A percentile compares a stretch with the other conserved stretches of the same genome.
Conservation (phyloP, 2,888 invertebrate species). For the Cheilosia scutellata region DNA sequence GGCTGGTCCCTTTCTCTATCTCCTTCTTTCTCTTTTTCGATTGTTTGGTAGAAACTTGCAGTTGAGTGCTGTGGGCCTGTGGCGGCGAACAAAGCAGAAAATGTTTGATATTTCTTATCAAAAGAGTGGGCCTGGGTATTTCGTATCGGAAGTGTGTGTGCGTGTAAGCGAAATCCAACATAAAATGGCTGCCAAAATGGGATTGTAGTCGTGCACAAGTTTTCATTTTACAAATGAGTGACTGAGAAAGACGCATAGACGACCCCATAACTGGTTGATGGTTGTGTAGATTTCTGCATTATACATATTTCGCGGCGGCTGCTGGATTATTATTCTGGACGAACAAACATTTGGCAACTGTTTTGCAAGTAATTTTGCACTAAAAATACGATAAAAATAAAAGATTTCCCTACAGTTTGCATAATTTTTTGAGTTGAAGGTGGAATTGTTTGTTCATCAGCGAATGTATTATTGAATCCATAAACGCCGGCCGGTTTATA, state of each 20-base stretch:
- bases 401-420: slow-evolving; percentile 21
- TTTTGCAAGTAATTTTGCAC: slow-evolving; percentile 32
- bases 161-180: slow-evolving; percentile 54
- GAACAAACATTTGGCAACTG: slow-evolving; percentile 48
- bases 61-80: neutral
- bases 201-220: slow-evolving; percentile 66
- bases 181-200: slow-evolving; percentile 72
- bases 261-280: slow-evolving; percentile 26
- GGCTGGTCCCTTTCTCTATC: slow-evolving; percentile 47
- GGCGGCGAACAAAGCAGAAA: slow-evolving; percentile 35
- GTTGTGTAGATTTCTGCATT: slow-evolving; percentile 25
- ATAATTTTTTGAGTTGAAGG: slow-evolving; percentile 11
- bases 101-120: slow-evolving; percentile 64
- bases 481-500: slow-evolving; percentile 16
- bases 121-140: slow-evolving; percentile 58
- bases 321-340: slow-evolving; percentile 62
- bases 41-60: slow-evolving; percentile 34
- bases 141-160: slow-evolving; percentile 47
- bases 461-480: neutral
- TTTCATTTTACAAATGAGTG: slow-evolving; percentile 20
- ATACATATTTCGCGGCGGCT: slow-evolving; percentile 26
- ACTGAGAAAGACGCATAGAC: slow-evolving; percentile 50
- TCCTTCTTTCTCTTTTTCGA: slow-evolving; percentile 45
- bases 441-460: neutral
- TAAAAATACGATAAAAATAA: slow-evolving; percentile 17